phyloP scores from a whole-genome alignment of 2,797 vertebrate species.

The Fringilla coelebs region DNA sequence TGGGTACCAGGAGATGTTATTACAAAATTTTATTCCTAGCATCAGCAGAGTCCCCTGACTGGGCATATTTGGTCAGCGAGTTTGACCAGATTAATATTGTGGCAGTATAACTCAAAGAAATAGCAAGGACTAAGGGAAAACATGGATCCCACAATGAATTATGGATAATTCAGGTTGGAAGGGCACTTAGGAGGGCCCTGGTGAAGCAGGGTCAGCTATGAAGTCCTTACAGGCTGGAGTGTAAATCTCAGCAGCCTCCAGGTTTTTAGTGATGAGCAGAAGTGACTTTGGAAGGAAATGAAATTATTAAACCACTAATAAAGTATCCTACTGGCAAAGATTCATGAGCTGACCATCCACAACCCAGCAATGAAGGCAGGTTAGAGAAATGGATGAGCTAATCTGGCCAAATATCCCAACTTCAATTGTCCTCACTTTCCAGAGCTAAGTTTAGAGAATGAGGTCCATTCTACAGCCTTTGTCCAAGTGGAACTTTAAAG shows the following conservation, averaged over 20 bases:
- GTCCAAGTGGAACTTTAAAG: not conserved
- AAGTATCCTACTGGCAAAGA: not conserved
- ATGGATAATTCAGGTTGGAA: not conserved
- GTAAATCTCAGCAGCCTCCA: not conserved
- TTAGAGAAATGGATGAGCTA: not conserved
- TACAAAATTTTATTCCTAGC: not conserved
- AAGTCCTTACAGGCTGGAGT: not conserved
- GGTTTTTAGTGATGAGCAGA: not conserved
- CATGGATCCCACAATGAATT: not conserved
- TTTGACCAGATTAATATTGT: not conserved
- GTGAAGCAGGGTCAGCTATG: not conserved
- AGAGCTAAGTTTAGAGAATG: not conserved
- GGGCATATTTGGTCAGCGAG: fast-evolving
- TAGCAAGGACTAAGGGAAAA: not conserved
- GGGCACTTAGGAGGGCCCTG: not conserved
- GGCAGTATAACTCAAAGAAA: not conserved
- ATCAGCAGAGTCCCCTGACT: not conserved
- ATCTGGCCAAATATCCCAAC: not conserved
- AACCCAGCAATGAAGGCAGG: not conserved
- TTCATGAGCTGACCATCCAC: not conserved
- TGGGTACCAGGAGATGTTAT: not conserved
- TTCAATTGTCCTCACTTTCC: not conserved
- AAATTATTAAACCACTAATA: not conserved
- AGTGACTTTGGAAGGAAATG: not conserved
- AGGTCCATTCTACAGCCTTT: not conserved